phyloP scores from a whole-genome alignment of 2,888 invertebrate species.

The Apotomis turbidana region DNA sequence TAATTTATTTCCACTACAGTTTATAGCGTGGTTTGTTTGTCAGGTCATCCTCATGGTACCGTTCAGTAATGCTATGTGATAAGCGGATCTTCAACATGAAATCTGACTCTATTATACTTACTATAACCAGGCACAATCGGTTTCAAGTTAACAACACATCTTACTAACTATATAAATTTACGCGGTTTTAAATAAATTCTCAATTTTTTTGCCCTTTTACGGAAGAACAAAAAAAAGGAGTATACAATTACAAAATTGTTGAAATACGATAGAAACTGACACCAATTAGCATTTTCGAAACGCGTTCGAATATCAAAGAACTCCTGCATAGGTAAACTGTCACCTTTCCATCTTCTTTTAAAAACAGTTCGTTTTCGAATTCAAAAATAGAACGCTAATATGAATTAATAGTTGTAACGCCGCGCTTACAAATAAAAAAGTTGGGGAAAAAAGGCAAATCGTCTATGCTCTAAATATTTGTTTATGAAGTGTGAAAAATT shows the following conservation, averaged over 20 bases:
- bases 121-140: not conserved
- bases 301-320: slow-evolving; percentile 70
- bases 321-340: slow-evolving; percentile 50
- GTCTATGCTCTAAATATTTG: slow-evolving; percentile 70
- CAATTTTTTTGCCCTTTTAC: too few relatives aligned
- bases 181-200: too few relatives aligned
- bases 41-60: slow-evolving; percentile 35
- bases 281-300: slow-evolving; percentile 48
- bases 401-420: slow-evolving; percentile 70
- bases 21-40: slow-evolving; percentile 36
- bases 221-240: too few relatives aligned
- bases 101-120: not conserved
- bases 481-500: slow-evolving; percentile 80
- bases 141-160: not conserved
- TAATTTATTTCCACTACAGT: slow-evolving; percentile 43
- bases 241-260: too few relatives aligned
- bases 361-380: slow-evolving; percentile 46
- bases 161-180: not conserved
- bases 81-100: slow-evolving; percentile 10
- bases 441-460: slow-evolving; percentile 62
- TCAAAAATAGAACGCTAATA: slow-evolving; percentile 73
- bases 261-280: slow-evolving; percentile 18
- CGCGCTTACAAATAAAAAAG: slow-evolving; percentile 52
- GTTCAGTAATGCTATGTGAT: slow-evolving; percentile 23
- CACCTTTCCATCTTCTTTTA: slow-evolving; percentile 50